Conservation (phyloP, 1,140 invertebrate species). For the Plectrocnemia conspersa region DNA sequence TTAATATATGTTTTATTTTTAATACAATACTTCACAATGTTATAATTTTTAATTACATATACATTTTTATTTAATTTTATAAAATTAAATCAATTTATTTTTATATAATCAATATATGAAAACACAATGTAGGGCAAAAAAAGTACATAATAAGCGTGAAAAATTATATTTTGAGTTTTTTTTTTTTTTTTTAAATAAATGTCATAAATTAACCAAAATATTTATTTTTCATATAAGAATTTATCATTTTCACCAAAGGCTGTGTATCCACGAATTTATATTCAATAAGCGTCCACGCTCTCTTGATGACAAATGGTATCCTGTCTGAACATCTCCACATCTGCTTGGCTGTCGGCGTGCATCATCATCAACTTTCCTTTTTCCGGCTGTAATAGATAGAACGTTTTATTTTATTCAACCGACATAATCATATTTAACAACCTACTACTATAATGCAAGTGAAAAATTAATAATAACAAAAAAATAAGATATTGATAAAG, state of each 20-base stretch:
- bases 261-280: not conserved
- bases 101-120: not conserved
- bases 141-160: not conserved
- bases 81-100: not conserved
- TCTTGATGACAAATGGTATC: constrained; percentile 57
- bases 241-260: too few species aligned
- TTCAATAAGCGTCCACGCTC: constrained; percentile 49
- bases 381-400: constrained; percentile 55
- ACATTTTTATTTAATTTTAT: not conserved
- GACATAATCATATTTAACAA: too few species aligned
- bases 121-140: not conserved
- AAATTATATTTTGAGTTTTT: too few species aligned
- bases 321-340: constrained; percentile 60
- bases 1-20: too few species aligned
- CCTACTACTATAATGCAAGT: too few species aligned
- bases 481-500: too few species aligned
- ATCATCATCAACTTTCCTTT: constrained; percentile 54
- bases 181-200: too few species aligned
- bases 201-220: too few species aligned
- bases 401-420: too few species aligned
- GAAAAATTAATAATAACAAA: too few species aligned
- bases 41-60: too few species aligned
- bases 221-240: not conserved
- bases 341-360: constrained; percentile 59
- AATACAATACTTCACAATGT: too few species aligned